Conservation (phyloP, 2,888 invertebrate genomes). For the Drosophila eohydei region DNA sequence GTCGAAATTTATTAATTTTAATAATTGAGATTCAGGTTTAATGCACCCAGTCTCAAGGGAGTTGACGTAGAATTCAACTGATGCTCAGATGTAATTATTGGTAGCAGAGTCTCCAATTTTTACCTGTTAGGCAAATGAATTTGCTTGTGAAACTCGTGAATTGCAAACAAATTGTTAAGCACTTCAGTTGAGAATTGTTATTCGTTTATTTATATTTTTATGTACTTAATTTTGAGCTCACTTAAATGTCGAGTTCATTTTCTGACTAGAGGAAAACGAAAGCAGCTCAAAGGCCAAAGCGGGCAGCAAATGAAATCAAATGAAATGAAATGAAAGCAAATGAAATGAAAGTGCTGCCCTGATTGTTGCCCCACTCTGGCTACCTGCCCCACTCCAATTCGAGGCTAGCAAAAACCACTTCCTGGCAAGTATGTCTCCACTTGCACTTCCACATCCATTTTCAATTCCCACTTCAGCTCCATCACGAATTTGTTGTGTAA, state of each 20-base stretch:
- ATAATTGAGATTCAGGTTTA: conserved; percentile 37
- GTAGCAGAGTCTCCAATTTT: conserved; percentile 16
- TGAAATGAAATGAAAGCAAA: conserved; percentile 30
- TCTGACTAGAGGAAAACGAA: conserved; percentile 54
- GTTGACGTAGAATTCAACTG: conserved; percentile 5
- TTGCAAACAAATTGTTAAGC: conserved; percentile 22
- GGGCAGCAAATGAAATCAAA: conserved; percentile 10
- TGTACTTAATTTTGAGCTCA: not conserved
- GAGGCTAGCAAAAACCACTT: conserved; percentile 18
- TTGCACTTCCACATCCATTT: conserved; percentile 20
- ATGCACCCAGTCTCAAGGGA: conserved; percentile 24
- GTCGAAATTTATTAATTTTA: conserved; percentile 47
- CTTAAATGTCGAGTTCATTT: conserved; percentile 20
- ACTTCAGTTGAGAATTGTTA: conserved; percentile 5
- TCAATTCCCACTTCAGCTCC: conserved; percentile 33
- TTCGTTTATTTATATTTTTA: not conserved
- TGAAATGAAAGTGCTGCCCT: conserved; percentile 62
- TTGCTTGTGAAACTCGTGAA: conserved; percentile 35
- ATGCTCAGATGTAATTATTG: conserved; percentile 12
- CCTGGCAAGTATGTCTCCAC: conserved; percentile 22
- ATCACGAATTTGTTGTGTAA: conserved; percentile 49
- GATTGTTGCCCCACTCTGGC: conserved; percentile 18
- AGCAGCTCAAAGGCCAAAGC: conserved; percentile 37
- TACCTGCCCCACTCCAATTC: conserved; percentile 8
- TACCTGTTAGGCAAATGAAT: conserved; percentile 8